A percentile compares a stretch with the other conserved stretches of the same genome.
Evolutionary conservation across 2,888 invertebrate genomes (phyloP).

Genomic region (Schizotus pectinicornis): DNA sequence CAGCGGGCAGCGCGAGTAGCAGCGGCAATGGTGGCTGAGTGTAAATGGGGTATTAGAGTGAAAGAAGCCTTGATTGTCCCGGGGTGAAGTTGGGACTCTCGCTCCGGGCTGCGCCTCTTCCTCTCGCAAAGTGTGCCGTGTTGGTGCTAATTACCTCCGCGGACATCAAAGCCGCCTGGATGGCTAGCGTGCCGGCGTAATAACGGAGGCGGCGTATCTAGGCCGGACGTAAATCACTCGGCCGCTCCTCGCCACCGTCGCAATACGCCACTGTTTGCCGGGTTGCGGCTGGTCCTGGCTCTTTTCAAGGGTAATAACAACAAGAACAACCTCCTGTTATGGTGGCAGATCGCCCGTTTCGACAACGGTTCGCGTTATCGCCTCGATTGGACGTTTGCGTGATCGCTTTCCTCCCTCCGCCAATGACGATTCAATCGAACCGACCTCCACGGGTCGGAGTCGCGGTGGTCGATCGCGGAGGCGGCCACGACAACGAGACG

Average conservation of each 20-base stretch:
- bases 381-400: not conserved
- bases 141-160: too few species aligned
- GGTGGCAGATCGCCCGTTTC: too few species aligned
- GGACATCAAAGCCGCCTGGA: not conserved
- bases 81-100: too few species aligned
- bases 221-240: slow-evolving; percentile 34
- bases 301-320: slow-evolving; percentile 15
- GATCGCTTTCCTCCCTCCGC: not conserved
- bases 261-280: slow-evolving; percentile 38
- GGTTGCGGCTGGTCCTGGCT: slow-evolving; percentile 34
- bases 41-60: too few species aligned
- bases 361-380: too few species aligned
- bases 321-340: too few species aligned
- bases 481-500: too few species aligned
- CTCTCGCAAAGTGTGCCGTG: too few species aligned
- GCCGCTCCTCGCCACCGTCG: slow-evolving; percentile 32
- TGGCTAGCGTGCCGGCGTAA: slow-evolving; percentile 13
- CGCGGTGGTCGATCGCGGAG: not conserved
- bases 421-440: not conserved
- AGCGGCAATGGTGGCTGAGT: too few species aligned
- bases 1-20: too few species aligned
- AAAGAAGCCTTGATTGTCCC: too few species aligned
- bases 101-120: too few species aligned
- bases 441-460: not conserved
- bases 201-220: slow-evolving; percentile 17